These are phyloP conservation scores for Archaeoteleia sp. DNA, from an alignment of 2,888 invertebrate genomes.

Conservation along the genomic window DNA sequence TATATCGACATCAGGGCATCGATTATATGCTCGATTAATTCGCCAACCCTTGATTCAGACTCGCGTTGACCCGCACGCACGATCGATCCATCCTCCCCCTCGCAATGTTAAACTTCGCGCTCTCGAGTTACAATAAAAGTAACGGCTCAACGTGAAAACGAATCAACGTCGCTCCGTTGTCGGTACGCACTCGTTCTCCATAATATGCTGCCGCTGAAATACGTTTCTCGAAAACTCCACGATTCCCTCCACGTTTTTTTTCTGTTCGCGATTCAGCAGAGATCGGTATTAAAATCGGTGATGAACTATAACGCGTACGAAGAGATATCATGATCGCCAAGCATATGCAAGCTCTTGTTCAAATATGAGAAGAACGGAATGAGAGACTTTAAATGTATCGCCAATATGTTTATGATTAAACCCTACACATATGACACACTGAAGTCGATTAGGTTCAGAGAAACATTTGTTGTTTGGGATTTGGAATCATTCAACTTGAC, in stretches of 20 bases:
- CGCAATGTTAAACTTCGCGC: slow-evolving; percentile 48
- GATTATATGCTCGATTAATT: slow-evolving; percentile 75
- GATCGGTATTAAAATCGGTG: no score
- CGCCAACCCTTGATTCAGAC: slow-evolving; percentile 64
- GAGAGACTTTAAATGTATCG: no score
- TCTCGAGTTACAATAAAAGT: slow-evolving; percentile 51
- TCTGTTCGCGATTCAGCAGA: slow-evolving; percentile 45
- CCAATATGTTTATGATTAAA: no score
- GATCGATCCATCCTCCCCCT: slow-evolving; percentile 54
- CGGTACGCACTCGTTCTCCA: slow-evolving; percentile 45
- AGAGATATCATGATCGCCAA: no score
- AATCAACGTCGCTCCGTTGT: slow-evolving; percentile 50
- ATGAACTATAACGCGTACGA: no score
- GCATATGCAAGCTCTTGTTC: no score
- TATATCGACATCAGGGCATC: slow-evolving; percentile 69
- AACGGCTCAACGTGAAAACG: slow-evolving; percentile 50
- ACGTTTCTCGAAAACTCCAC: slow-evolving; percentile 29
- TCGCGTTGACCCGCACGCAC: slow-evolving; percentile 45
- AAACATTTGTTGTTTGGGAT: no score
- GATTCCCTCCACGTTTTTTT: slow-evolving; percentile 23
- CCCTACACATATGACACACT: no score
- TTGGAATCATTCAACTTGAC: no score
- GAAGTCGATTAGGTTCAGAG: no score
- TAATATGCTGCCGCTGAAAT: slow-evolving; percentile 46
- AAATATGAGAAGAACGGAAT: no score